These are phyloP conservation scores for Hyposoter didymator DNA, from an alignment of 2,888 invertebrate genomes.

Conservation along the genomic window DNA sequence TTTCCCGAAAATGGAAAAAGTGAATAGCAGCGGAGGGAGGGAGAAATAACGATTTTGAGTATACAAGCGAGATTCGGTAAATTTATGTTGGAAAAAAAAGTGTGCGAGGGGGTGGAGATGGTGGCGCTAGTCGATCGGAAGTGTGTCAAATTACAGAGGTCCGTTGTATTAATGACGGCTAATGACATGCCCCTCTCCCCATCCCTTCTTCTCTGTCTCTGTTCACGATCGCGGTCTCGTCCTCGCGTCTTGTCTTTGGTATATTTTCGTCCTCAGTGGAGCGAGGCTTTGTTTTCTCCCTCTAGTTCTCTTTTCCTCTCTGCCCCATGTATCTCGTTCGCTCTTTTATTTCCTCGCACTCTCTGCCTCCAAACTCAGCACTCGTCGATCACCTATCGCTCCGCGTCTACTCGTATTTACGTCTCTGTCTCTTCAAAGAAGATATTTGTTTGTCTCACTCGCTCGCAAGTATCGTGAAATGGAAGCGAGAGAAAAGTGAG, in stretches of 20 bases:
- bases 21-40: background rate
- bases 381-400: slow-evolving; percentile 31
- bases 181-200: slow-evolving; percentile 81
- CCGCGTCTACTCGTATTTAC: slow-evolving; percentile 28
- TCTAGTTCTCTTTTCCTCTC: slow-evolving; percentile 28
- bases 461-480: background rate
- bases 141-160: slow-evolving; percentile 84
- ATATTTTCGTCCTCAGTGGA: slow-evolving; percentile 37
- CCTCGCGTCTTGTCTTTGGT: slow-evolving; percentile 32
- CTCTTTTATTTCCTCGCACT: slow-evolving; percentile 46
- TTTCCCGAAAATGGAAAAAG: slow-evolving; percentile 9
- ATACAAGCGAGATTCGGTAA: slow-evolving; percentile 43
- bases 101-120: slow-evolving; percentile 72
- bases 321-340: slow-evolving; percentile 29
- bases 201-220: slow-evolving; percentile 52
- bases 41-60: slow-evolving; percentile 42
- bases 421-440: slow-evolving; percentile 34
- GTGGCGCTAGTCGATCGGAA: slow-evolving; percentile 83
- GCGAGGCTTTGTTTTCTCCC: slow-evolving; percentile 28
- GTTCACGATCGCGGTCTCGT: slow-evolving; percentile 27
- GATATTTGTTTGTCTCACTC: background rate
- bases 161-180: slow-evolving; percentile 82
- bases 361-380: slow-evolving; percentile 12
- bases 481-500: slow-evolving; percentile 14
- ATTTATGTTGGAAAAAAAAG: slow-evolving; percentile 47